Evolutionary conservation across 2,113 vertebrate genomes (phyloP), one percentile per base, ranked within the genome.

Genomic region (Oreotrochilus melanogaster): DNA sequence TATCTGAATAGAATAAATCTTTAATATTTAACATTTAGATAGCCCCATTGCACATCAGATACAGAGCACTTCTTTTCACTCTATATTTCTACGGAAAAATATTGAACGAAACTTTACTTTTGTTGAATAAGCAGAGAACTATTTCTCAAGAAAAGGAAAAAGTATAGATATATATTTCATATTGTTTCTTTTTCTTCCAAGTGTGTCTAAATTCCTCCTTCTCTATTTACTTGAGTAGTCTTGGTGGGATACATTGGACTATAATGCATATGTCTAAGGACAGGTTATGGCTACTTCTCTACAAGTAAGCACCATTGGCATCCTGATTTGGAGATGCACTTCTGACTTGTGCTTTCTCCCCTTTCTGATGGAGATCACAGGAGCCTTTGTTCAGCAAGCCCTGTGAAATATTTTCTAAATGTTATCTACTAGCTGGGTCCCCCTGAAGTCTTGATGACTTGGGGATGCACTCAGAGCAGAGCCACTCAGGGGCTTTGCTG

Each of bases 11-110:
- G 51, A 76, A 14, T 67, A 78, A 90, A 88, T 5, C 27, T 92
- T 91, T 89, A 67, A 33, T 80, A 65, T 18, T 35, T 83, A 71
- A 87, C 10, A 71, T 86, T 96, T 88, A 86, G 79, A 56, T 73
- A 86, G 45, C 60, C 62, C 30, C 85, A 33, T 80, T 93, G 90
- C 86, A 92, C 69, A 73, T 84, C 35, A 87, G 65, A 69, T 89
- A 70, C 45, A 78, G 89, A 96, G 61, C 57, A 94, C 48, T 95
- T 91, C n/a, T 95, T 97, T 86, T 93, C 60, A 56, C n/a, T 97
- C 78, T 97, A 94, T 97, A 96, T 97, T 97, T 97, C 65, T 96
- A 96, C 50, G 39, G 69, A 74, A 78, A 83, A 73, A 57, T 73
- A 89, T 11, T 73, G 86, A 96, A 85, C 8, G 90, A 88, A 92